Evolutionary conservation across 2,888 invertebrate genomes (phyloP).

Genomic region (Phortica okadai): DNA sequence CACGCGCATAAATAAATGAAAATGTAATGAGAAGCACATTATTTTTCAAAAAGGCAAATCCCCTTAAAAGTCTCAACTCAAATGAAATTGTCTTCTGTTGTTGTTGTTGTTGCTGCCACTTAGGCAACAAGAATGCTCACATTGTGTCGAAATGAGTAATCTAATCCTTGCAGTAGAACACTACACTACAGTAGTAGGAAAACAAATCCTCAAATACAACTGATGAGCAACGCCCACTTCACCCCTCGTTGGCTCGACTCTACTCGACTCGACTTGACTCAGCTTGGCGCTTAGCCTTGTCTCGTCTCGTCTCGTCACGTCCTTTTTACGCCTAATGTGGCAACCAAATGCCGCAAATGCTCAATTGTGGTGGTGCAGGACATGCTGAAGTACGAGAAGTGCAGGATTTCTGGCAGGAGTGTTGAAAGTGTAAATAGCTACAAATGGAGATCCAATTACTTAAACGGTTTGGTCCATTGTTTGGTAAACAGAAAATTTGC

Average conservation of each 20-base stretch:
- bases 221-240: constrained; percentile 69
- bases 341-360: constrained; percentile 60
- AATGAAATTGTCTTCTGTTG: constrained; percentile 70
- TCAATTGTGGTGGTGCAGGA: constrained; percentile 71
- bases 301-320: constrained; percentile 21
- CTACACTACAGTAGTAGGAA: constrained; percentile 50
- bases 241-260: constrained; percentile 24
- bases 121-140: constrained; percentile 46
- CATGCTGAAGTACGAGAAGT: constrained; percentile 58
- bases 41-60: constrained; percentile 63
- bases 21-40: constrained; percentile 75
- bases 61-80: constrained; percentile 73
- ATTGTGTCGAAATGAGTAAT: constrained; percentile 46
- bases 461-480: constrained; percentile 75
- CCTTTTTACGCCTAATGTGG: constrained; percentile 51
- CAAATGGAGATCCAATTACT: constrained; percentile 77
- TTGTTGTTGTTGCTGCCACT: constrained; percentile 22
- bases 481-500: constrained; percentile 73
- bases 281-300: constrained; percentile 17
- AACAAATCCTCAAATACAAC: constrained; percentile 71
- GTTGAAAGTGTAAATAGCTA: constrained; percentile 70
- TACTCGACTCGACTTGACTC: constrained; percentile 35
- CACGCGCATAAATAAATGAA: constrained; percentile 71
- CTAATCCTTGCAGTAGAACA: constrained; percentile 53
- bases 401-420: constrained; percentile 47